Evolutionary conservation across 1,140 invertebrate species (phyloP).

Genomic region (Ips nitidus): DNA sequence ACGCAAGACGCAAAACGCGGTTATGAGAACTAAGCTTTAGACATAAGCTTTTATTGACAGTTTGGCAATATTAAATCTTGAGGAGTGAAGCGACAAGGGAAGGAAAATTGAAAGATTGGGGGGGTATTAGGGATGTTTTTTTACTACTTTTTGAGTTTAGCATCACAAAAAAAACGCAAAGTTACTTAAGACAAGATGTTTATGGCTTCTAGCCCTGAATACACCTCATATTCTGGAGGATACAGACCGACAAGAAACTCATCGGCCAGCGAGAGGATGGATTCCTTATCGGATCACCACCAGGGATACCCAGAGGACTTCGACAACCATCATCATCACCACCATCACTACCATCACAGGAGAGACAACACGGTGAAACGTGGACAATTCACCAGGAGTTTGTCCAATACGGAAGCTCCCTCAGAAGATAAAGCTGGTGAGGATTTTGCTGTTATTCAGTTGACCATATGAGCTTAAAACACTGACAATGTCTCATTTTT

Average conservation of each 20-base stretch:
- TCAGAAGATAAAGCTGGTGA: conserved; percentile 82
- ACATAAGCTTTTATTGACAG: no score
- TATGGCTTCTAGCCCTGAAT: conserved; percentile 41
- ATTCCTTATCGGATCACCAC: conserved; percentile 36
- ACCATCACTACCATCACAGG: conserved; percentile 50
- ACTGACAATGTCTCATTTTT: no score
- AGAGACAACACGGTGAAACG: conserved; percentile 57
- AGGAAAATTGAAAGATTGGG: no score
- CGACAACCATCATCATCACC: conserved; percentile 42
- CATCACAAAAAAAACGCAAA: no score
- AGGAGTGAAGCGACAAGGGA: no score
- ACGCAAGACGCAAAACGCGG: no score
- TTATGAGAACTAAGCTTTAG: no score
- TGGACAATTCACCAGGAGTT: conserved; percentile 75
- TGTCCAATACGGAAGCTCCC: conserved; percentile 78
- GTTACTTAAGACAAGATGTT: no score
- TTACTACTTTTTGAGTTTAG: no score
- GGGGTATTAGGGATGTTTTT: no score
- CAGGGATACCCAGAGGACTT: conserved; percentile 27
- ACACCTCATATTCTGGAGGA: conserved; percentile 45
- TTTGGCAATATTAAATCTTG: no score
- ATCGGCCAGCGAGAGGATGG: conserved; percentile 39
- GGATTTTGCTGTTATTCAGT: neutral
- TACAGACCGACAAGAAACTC: conserved; percentile 39
- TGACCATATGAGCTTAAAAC: no score